phyloP scores from a whole-genome alignment of 2,797 vertebrate species.

The Urophycis tenuis region DNA sequence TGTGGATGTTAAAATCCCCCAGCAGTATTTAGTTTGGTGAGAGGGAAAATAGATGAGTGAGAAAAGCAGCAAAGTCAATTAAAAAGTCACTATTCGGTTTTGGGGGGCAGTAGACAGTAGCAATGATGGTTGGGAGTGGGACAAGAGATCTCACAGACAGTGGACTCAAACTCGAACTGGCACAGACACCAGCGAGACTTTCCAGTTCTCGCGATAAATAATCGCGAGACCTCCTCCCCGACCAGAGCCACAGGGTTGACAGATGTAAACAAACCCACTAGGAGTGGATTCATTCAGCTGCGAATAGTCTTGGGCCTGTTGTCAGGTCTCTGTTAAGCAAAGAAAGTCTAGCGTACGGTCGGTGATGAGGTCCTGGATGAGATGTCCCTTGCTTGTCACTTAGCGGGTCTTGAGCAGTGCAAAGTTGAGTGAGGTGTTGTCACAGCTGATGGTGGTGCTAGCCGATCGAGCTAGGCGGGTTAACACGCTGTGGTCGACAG shows the following conservation, averaged over 20 bases:
- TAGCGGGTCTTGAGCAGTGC: constrained; percentile 7
- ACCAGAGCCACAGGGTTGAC: too few relatives aligned
- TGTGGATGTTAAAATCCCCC: not conserved
- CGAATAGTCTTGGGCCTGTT: constrained; percentile 1
- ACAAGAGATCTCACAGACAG: not conserved
- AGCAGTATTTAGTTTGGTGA: not conserved
- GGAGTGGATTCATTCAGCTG: constrained; percentile 5
- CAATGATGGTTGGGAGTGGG: constrained; percentile 4
- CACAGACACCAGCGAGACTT: not conserved
- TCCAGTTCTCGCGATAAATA: not conserved
- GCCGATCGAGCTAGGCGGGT: constrained; percentile 9
- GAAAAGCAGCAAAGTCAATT: not conserved
- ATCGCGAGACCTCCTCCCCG: not conserved
- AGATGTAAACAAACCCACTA: constrained; percentile 8
- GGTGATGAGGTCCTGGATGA: constrained; percentile 7
- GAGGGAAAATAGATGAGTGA: not conserved
- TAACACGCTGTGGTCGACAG: constrained; percentile 10
- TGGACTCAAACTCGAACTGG: not conserved
- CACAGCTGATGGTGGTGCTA: constrained; percentile 1
- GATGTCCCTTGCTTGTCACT: constrained; percentile 11
- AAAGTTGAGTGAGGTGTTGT: constrained; percentile 2
- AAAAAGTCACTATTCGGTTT: not conserved
- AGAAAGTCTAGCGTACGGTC: constrained; percentile 7
- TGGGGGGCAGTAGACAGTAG: not conserved
- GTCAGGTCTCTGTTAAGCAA: constrained; percentile 3